A percentile compares a stretch with the other conserved stretches of the same genome.
phyloP scores from a whole-genome alignment of 2,888 invertebrate species.

The Neoitamus cyanurus region DNA sequence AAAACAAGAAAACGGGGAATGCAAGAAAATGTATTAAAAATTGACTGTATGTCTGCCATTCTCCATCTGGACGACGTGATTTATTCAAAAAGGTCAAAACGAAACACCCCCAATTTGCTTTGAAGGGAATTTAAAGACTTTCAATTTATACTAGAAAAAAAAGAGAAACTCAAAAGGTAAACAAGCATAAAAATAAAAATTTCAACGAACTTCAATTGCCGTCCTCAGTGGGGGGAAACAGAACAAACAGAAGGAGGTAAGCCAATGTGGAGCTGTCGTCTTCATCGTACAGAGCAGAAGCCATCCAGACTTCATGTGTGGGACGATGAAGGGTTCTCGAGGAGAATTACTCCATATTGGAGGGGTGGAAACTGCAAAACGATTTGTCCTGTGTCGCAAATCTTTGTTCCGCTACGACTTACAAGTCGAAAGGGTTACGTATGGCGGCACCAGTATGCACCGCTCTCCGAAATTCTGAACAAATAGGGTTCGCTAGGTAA shows the following conservation, averaged over 20 bases:
- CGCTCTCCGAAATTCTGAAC: not conserved
- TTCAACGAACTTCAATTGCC: conserved; percentile 39
- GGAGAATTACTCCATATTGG: not conserved
- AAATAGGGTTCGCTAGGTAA: conserved; percentile 31
- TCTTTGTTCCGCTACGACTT: conserved; percentile 16
- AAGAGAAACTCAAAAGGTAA: not conserved
- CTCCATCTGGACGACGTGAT: not conserved
- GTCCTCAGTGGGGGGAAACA: conserved; percentile 12
- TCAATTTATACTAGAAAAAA: not conserved
- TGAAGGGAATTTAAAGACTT: not conserved
- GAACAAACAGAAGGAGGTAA: conserved; percentile 12
- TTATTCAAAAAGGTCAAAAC: not conserved
- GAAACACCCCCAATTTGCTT: not conserved
- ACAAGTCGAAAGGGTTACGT: not conserved
- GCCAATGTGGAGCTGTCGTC: not conserved
- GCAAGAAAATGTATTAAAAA: not conserved
- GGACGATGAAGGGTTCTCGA: not conserved
- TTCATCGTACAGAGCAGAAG: not conserved
- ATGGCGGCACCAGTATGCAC: not conserved
- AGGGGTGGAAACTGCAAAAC: conserved; percentile 12
- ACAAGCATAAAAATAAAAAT: conserved; percentile 14
- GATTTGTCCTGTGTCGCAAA: conserved; percentile 30
- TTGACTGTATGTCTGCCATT: not conserved
- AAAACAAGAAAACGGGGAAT: no score
- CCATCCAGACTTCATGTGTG: not conserved